phyloP scores from a whole-genome alignment of 2,888 invertebrate species.

The Drosophila setosimentum region DNA sequence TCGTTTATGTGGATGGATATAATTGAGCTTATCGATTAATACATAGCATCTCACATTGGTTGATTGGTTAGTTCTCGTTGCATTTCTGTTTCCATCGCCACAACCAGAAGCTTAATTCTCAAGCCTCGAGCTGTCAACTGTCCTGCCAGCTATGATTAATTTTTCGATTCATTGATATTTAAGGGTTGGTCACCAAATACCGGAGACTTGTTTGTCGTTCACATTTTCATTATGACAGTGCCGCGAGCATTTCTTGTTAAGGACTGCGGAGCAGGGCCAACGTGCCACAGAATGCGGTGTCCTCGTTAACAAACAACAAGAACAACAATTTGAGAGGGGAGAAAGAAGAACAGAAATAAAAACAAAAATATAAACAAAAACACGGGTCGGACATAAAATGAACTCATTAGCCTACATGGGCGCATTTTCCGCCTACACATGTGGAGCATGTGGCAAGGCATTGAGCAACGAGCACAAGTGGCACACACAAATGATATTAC shows the following conservation, averaged over 20 bases:
- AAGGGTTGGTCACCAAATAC: conserved; percentile 30
- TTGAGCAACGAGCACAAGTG: conserved; percentile 29
- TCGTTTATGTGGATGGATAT: not conserved
- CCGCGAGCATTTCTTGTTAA: conserved; percentile 44
- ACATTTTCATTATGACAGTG: conserved; percentile 58
- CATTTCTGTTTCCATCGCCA: not conserved
- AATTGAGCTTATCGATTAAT: not conserved
- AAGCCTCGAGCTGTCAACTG: conserved; percentile 7
- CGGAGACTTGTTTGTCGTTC: conserved; percentile 37
- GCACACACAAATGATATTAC: conserved; percentile 22
- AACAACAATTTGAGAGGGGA: conserved; percentile 3
- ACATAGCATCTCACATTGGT: not conserved
- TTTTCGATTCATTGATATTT: not conserved
- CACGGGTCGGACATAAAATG: conserved; percentile 59
- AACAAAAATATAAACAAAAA: conserved; percentile 32
- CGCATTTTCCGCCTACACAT: conserved; percentile 77
- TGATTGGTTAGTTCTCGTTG: not conserved
- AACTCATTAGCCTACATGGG: conserved; percentile 78
- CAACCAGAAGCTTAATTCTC: not conserved
- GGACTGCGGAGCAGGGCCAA: not conserved
- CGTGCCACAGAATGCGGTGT: conserved; percentile 48
- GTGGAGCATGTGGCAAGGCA: conserved; percentile 48
- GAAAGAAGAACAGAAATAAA: conserved; percentile 12
- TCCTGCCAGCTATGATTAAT: conserved; percentile 19
- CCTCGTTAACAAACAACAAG: conserved; percentile 57